phyloP scores from a whole-genome alignment of 2,797 vertebrate species.

The Lithobates sylvaticus region DNA sequence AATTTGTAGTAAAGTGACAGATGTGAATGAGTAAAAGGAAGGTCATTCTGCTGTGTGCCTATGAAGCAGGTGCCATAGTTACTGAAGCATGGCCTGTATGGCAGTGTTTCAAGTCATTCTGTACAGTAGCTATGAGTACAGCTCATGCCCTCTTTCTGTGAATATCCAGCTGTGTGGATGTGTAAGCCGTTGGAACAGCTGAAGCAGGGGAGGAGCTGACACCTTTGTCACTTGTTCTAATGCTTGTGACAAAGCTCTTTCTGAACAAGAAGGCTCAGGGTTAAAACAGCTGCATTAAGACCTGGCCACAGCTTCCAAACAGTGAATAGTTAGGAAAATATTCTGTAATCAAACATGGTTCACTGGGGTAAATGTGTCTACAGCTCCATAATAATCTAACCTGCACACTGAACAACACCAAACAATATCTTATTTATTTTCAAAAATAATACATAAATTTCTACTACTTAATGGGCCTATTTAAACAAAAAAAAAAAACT shows the following conservation, averaged over 20 bases:
- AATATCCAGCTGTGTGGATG: slow-evolving; percentile 77
- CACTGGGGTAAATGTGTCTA: neutral
- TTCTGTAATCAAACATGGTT: neutral
- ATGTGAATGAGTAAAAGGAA: slow-evolving; percentile 70
- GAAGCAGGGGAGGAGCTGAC: slow-evolving; percentile 72
- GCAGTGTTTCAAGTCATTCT: slow-evolving; percentile 73
- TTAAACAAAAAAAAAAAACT: no score
- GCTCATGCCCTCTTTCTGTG: slow-evolving; percentile 67
- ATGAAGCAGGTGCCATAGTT: slow-evolving; percentile 77
- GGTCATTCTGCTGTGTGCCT: slow-evolving; percentile 67
- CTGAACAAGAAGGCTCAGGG: slow-evolving; percentile 48
- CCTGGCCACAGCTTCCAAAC: slow-evolving; percentile 8
- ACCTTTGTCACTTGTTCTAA: slow-evolving; percentile 72
- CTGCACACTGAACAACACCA: no score
- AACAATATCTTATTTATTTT: no score
- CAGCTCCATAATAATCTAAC: no score
- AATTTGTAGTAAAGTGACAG: slow-evolving; percentile 75
- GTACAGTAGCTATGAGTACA: slow-evolving; percentile 69
- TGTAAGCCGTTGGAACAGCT: slow-evolving; percentile 75
- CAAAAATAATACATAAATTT: no score
- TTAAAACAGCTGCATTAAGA: neutral
- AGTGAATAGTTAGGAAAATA: neutral
- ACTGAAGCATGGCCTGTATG: slow-evolving; percentile 63
- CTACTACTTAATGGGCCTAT: no score
- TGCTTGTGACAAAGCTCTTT: slow-evolving; percentile 61